Evolutionary conservation across 1,140 invertebrate species (phyloP).

Genomic region (Cyrtorhinus lividipennis): DNA sequence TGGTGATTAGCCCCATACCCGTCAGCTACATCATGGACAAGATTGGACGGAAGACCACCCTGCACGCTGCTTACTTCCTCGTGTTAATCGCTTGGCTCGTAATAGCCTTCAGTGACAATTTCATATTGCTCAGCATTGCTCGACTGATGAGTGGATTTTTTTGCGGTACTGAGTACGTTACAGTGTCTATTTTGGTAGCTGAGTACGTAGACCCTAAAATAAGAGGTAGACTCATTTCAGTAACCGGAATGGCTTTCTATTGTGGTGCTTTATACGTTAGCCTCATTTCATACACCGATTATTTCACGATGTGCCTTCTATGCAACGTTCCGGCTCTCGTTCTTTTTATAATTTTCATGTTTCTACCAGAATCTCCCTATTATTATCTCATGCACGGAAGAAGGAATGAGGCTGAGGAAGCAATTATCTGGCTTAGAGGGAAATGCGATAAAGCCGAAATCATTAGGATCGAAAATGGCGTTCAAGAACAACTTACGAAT

Average conservation of each 20-base stretch:
- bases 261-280: slow-evolving; percentile 63
- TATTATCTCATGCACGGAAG: slow-evolving; percentile 44
- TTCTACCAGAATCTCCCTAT: slow-evolving; percentile 70
- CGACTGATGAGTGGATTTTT: slow-evolving; percentile 39
- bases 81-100: slow-evolving; percentile 36
- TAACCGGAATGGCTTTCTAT: slow-evolving; percentile 59
- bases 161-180: slow-evolving; percentile 56
- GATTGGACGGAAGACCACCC: slow-evolving; percentile 51
- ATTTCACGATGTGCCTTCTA: slow-evolving; percentile 46
- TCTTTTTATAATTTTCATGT: slow-evolving; percentile 48
- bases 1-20: slow-evolving; percentile 24
- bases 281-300: slow-evolving; percentile 46
- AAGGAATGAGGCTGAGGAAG: slow-evolving; percentile 42
- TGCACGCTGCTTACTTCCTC: slow-evolving; percentile 46
- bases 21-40: slow-evolving; percentile 42
- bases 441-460: slow-evolving; percentile 12
- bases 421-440: slow-evolving; percentile 48
- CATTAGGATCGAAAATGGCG: slow-evolving; percentile 22
- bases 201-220: slow-evolving; percentile 34
- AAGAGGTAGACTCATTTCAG: slow-evolving; percentile 40
- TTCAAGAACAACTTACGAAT: slow-evolving; percentile 14
- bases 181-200: slow-evolving; percentile 45
- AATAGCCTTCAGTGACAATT: slow-evolving; percentile 28
- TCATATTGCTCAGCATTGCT: slow-evolving; percentile 15
- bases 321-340: slow-evolving; percentile 43